Evolutionary conservation across 2,888 invertebrate species (phyloP).

Genomic region (Odontomyia ornata): DNA sequence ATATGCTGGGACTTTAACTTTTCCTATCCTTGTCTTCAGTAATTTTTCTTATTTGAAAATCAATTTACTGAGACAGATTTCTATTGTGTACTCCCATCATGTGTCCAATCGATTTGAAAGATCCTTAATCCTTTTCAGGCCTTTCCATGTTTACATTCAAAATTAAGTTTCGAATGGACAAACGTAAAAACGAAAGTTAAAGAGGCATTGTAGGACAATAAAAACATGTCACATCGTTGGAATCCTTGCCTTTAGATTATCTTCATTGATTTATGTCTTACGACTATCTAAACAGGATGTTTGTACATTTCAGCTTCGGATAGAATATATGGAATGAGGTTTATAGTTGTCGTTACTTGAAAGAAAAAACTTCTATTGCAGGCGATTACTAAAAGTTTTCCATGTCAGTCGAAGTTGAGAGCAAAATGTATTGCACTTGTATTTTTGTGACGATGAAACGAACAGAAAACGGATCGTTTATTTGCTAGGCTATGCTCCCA

Average conservation of each 20-base stretch:
- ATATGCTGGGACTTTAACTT: neutral
- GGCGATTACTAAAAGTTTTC: no score
- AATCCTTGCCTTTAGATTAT: neutral
- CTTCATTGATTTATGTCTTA: neutral
- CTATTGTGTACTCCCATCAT: neutral
- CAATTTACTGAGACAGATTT: neutral
- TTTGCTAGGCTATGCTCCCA: no score
- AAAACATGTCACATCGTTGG: neutral
- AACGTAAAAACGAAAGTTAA: neutral
- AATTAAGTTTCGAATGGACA: slow-evolving; percentile 35
- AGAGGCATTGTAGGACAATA: neutral
- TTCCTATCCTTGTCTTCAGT: neutral
- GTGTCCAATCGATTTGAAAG: neutral
- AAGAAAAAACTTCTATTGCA: no score
- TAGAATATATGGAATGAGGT: no score
- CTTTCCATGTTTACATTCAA: slow-evolving; percentile 39
- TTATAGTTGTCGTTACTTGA: no score
- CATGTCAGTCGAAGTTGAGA: no score
- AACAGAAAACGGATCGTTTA: no score
- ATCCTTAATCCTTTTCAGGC: slow-evolving; percentile 24
- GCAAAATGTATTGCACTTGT: no score
- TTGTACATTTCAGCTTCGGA: neutral
- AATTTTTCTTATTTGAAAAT: neutral
- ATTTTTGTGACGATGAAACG: no score
- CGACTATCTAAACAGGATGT: neutral